Percentiles rank a stretch among this genome's conserved stretches.
phyloP scores from a whole-genome alignment of 2,888 invertebrate genomes.

The Neoitamus cyanurus region DNA sequence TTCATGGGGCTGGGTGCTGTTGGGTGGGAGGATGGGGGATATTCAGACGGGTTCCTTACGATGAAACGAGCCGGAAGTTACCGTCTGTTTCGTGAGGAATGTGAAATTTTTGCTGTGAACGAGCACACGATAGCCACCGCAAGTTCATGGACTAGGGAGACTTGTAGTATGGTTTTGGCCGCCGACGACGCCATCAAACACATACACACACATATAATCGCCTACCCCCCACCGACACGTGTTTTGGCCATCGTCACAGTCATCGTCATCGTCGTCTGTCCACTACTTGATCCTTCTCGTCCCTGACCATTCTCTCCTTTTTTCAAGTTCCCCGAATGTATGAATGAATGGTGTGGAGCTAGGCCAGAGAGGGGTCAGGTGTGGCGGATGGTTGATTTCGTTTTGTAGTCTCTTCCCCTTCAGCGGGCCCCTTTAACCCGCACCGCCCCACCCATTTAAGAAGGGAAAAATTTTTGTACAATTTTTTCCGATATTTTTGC shows the following conservation, averaged over 20 bases:
- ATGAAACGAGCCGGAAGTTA: neutral
- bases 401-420: neutral
- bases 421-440: no score
- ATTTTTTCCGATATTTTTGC: neutral
- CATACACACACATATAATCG: neutral
- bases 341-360: neutral
- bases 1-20: no score
- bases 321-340: neutral
- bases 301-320: neutral
- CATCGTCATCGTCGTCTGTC: neutral
- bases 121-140: neutral
- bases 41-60: no score
- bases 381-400: neutral
- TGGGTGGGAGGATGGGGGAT: no score
- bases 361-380: neutral
- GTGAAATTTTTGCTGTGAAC: neutral
- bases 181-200: no score
- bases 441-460: neutral
- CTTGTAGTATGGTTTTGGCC: neutral
- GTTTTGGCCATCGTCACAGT: neutral
- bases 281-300: neutral
- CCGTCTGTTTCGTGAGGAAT: neutral
- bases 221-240: neutral
- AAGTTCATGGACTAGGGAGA: neutral
- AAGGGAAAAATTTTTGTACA: neutral